phyloP scores from a whole-genome alignment of 2,888 invertebrate species.

The Caenorhabditis angaria region DNA sequence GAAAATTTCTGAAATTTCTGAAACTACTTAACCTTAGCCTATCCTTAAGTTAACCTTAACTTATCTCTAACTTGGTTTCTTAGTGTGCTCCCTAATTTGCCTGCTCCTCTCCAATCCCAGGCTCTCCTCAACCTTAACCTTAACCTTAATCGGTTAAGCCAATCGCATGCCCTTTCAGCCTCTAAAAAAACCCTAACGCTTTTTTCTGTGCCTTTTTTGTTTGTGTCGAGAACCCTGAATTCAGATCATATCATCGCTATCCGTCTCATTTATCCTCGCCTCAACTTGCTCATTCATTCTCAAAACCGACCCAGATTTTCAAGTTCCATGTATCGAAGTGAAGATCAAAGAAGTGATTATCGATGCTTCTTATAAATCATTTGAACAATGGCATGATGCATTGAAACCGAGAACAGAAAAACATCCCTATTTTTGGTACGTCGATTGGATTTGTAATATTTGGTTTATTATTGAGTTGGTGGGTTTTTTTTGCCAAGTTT shows the following conservation, averaged over 20 bases:
- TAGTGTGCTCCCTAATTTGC: too few relatives aligned
- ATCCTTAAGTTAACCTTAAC: too few relatives aligned
- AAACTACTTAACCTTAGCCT: too few relatives aligned
- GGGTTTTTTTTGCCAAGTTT: slow-evolving; percentile 10
- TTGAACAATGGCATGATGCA: slow-evolving; percentile 47
- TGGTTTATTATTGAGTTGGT: slow-evolving; percentile 93
- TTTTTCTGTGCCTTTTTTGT: not conserved
- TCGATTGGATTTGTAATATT: slow-evolving; percentile 90
- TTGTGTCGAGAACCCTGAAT: slow-evolving; percentile 41
- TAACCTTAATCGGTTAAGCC: too few relatives aligned
- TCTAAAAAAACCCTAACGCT: not conserved
- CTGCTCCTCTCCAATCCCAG: too few relatives aligned
- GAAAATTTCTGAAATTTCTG: too few relatives aligned
- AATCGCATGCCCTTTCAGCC: too few relatives aligned
- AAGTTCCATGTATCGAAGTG: slow-evolving; percentile 79
- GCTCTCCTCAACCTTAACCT: too few relatives aligned
- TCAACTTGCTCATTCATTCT: slow-evolving; percentile 93
- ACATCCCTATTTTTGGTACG: slow-evolving; percentile 83
- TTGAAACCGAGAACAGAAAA: slow-evolving; percentile 60
- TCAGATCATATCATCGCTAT: slow-evolving; percentile 90
- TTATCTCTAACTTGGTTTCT: too few relatives aligned
- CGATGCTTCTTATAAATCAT: slow-evolving; percentile 40
- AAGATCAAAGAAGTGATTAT: slow-evolving; percentile 11
- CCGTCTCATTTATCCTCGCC: slow-evolving; percentile 93
- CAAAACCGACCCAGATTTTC: slow-evolving; percentile 95